phyloP scores from a whole-genome alignment of 2,888 invertebrate genomes.

The Cenopis cana region DNA sequence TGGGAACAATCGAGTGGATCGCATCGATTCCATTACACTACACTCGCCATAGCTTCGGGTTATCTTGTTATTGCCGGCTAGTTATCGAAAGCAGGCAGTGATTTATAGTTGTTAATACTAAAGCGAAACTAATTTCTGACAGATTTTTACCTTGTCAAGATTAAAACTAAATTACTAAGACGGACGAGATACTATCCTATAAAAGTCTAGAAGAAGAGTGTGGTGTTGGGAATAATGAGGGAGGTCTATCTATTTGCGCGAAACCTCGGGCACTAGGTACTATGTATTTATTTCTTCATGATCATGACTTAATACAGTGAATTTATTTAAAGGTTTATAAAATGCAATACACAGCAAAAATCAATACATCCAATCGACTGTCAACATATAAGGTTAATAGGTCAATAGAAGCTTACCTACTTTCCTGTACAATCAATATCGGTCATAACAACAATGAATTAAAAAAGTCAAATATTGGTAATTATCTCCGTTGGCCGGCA shows the following conservation, averaged over 20 bases:
- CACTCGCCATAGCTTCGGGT: conserved; percentile 15
- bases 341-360: not conserved
- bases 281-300: no score
- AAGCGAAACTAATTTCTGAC: no score
- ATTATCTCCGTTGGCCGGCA: conserved; percentile 33
- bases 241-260: no score
- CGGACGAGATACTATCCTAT: no score
- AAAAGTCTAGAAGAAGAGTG: no score
- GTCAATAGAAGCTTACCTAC: not conserved
- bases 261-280: no score
- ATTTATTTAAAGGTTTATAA: not conserved
- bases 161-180: no score
- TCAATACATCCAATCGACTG: not conserved
- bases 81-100: not conserved
- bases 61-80: conserved; percentile 8
- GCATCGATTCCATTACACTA: conserved; percentile 39
- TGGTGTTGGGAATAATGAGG: no score
- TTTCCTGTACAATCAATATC: not conserved
- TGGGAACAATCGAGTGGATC: conserved; percentile 48
- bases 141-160: no score
- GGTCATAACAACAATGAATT: conserved; percentile 39
- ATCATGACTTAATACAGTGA: no score
- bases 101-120: no score
- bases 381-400: conserved; percentile 9
- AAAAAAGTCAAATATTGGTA: conserved; percentile 42